Conservation (phyloP, 2,888 invertebrate species). For the Carpatolechia fugitivella region DNA sequence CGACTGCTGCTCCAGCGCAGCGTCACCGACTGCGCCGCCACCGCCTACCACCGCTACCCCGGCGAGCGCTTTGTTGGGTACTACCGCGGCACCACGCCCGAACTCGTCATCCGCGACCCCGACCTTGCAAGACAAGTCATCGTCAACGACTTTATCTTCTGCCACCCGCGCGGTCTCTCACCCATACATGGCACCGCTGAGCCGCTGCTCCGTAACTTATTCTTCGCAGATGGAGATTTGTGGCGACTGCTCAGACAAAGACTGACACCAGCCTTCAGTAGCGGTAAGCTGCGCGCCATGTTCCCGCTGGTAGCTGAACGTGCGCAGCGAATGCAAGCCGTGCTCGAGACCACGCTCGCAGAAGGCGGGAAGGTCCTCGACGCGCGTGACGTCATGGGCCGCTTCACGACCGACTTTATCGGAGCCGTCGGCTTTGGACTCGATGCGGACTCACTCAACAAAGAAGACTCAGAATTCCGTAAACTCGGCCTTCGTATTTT, state of each 20-base stretch:
- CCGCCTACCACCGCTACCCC: slow-evolving; percentile 29
- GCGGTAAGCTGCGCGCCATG: slow-evolving; percentile 39
- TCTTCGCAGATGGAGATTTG: slow-evolving; percentile 39
- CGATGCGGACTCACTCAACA: slow-evolving; percentile 24
- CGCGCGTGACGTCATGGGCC: slow-evolving; percentile 33
- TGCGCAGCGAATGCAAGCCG: slow-evolving; percentile 29
- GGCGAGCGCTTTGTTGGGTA: slow-evolving; percentile 34
- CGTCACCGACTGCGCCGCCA: slow-evolving; percentile 27
- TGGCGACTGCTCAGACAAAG: slow-evolving; percentile 42
- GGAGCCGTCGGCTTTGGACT: slow-evolving; percentile 29
- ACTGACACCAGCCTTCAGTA: slow-evolving; percentile 38
- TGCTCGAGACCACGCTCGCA: slow-evolving; percentile 5
- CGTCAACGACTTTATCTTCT: slow-evolving; percentile 34
- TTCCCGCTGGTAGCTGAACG: slow-evolving; percentile 38
- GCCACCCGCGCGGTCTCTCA: slow-evolving; percentile 34
- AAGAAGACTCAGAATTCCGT: slow-evolving; percentile 27
- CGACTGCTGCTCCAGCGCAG: slow-evolving; percentile 24
- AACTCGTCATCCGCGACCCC: slow-evolving; percentile 34
- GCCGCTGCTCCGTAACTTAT: slow-evolving; percentile 35
- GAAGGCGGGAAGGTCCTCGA: slow-evolving; percentile 22
- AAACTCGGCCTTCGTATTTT: slow-evolving; percentile 26
- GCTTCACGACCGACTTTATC: slow-evolving; percentile 29
- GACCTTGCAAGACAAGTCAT: slow-evolving; percentile 34
- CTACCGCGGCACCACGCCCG: slow-evolving; percentile 27
- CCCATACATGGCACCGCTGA: slow-evolving; percentile 27